Base-by-base conservation (phyloP, 2,113 vertebrate genomes). In the Tetraodon nigroviridis region DNA sequence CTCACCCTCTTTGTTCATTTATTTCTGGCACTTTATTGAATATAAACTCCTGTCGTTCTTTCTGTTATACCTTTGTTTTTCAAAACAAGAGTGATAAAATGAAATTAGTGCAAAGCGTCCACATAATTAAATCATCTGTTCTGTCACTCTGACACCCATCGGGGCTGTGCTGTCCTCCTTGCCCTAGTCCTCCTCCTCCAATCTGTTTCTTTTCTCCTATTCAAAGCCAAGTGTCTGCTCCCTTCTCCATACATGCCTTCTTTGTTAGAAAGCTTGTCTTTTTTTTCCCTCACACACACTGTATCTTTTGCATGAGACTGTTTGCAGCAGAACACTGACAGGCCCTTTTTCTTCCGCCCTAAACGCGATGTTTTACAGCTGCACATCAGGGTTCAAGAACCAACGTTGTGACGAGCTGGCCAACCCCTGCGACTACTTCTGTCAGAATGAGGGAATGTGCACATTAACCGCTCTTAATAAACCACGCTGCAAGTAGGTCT, bases 361-460 rank as follows among this genome's bases (percentile, higher is more conserved):
- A 90, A 92, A 92, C 93, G 90, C 78, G 90, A 94, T 97, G 94
- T 98, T 94, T 89, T 96, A 86, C 96, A 99, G 97, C 95, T 99
- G 97, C 92, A 97, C 96, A 89, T 90, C 95, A 92, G 95, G 95
- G 91, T 99, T 98, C 97, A 98, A 98, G 97, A 98, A 93, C 95
- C 96, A 97, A 93, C 97, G 96, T 91, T 99, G 97, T 92, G 97
- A 99, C 93, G 95, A 99, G 92, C 96, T 95, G 94, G 92, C 95
- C 91, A 99, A 99, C 93, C 97, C 94, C 89, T 99, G 97, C 92
- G 96, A 98, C 97, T 95, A 97, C 95, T 98, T 97, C 96, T 99
- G 97, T 97, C 97, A 99, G 94, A 99, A 99, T 94, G 96, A 98
- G 92, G 97, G 96, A 93, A 94, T 97, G 93, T 99, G 97, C 94